Base-by-base conservation (phyloP, 2,797 vertebrate genomes). In the Cuculus canorus region DNA sequence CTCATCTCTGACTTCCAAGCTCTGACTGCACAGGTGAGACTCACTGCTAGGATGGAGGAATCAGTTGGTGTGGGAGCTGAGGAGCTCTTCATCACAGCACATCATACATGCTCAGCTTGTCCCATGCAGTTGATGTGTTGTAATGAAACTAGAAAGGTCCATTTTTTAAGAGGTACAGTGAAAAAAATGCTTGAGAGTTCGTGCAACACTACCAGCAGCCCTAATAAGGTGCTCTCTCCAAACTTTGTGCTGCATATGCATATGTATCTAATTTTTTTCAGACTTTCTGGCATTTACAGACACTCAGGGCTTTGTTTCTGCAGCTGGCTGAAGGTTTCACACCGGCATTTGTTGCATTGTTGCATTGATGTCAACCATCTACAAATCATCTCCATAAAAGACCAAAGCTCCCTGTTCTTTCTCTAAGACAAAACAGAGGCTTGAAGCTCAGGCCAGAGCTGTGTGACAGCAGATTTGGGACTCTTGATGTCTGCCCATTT, bases 181-280 rank as follows among this genome's bases (percentile, higher is more conserved):
- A 66, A 68, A 80, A 71, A 71, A 57, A 27, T 56, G 28, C 61
- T 90, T 82, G 60, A 80, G 53, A 73, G 64, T 19, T 33, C 24
- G 33, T 63, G 27, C 35, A 76, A 45, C 1, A 1, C 48, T 76
- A 66, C 59, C 13, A 13, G 81, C 32, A 91, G 33, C 78, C 89
- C 60, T 85, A 77, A 89, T 41, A 88, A 90, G 43, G 83, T 86
- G 66, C n/a, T 82, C 60, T 48, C 48, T 86, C 35, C 45, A 47
- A 84, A 79, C 73, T 82, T 66, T 27, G 86, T 70, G 39, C 64
- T 85, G n/a, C 48, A 16, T 22, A 81, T 57, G 70, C 72, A 47
- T 70, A 61, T 32, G 19, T 81, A 83, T 76, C 77, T 90, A 28
- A 60, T 79, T 93, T 68, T 93, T 68, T 91, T 73, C 68, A 82